Evolutionary conservation across 2,797 vertebrate genomes (phyloP).

Genomic region (Basileuterus tristriatus): DNA sequence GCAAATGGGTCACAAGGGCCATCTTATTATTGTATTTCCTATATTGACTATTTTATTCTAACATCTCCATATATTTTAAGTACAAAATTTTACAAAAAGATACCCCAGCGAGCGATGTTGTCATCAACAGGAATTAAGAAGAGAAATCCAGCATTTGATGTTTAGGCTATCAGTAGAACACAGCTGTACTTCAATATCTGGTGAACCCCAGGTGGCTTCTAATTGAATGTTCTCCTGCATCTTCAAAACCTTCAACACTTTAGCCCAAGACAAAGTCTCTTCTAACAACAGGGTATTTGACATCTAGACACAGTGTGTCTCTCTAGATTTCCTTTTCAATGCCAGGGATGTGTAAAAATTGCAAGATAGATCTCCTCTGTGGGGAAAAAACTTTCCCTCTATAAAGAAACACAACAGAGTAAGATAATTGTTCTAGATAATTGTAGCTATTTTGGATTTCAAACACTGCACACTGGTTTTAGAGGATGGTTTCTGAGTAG

Average conservation of each 20-base stretch:
- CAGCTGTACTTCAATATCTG: neutral
- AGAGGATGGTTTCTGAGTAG: neutral
- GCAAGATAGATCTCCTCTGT: neutral
- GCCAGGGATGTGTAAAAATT: neutral
- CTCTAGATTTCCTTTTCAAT: slow-evolving; percentile 4
- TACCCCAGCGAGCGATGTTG: neutral
- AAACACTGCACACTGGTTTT: neutral
- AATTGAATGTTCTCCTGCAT: slow-evolving; percentile 1
- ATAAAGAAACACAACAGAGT: neutral
- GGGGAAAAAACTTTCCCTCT: neutral
- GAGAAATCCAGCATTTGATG: neutral
- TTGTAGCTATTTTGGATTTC: neutral
- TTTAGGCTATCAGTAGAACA: neutral
- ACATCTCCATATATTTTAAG: neutral
- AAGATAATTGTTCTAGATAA: neutral
- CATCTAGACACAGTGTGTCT: neutral
- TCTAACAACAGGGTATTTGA: neutral
- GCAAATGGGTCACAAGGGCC: neutral
- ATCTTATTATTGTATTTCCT: neutral
- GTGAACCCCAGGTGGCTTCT: slow-evolving; percentile 24
- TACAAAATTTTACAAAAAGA: neutral
- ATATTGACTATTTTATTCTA: neutral
- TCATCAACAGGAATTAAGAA: slow-evolving; percentile 2
- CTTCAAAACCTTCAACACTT: slow-evolving; percentile 1
- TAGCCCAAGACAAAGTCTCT: neutral